Evolutionary conservation across 2,888 invertebrate genomes (phyloP), one percentile per base, ranked within the genome.

Genomic region (Cephus pulcher): DNA sequence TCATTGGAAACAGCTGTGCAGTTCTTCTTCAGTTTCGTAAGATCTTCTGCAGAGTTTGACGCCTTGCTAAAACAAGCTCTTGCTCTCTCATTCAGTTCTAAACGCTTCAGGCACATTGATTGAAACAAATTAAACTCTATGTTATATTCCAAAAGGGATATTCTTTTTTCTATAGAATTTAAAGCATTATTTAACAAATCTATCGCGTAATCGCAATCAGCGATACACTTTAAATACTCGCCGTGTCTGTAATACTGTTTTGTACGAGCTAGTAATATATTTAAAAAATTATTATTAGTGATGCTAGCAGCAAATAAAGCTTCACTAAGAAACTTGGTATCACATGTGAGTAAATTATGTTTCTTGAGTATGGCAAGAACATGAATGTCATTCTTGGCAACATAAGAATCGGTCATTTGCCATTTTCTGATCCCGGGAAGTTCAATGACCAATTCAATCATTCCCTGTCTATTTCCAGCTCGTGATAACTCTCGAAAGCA

Each of bases 291-390:
- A 76, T 79, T 77, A 75, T 79, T 84, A 4, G 77, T 77, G 1
- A 82, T 80, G 77, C 83, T 81, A 69, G 88, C 86, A n/a, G 86
- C 84, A 82, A 88, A 88, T 70, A 90, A 83, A 77, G 89, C 87
- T 82, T 85, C 80, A 23, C 84, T 87, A 56, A 90, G 82, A 73
- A 33, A 34, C 6, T 71, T 23, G 12, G 32, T 71, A 32, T 32
- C 23, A 12, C 12, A 12, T 34, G 32, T 12, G 1, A 56, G 56
- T 56, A 56, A 56, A 23, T 56, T 56, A 15, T 56, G 56, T 23
- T 56, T 56, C 1, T 56, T 56, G 0, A 9, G 2, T 56, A 23
- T 56, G 23, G 15, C 6, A 56, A 56, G 56, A 56, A 23, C 56
- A 32, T 32, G 32, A 30, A 12, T 32, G 12, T 71, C 32, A 9